These are phyloP conservation scores for Ormyrus nitidulus DNA, from an alignment of 2,888 invertebrate species.

Conservation along the genomic window DNA sequence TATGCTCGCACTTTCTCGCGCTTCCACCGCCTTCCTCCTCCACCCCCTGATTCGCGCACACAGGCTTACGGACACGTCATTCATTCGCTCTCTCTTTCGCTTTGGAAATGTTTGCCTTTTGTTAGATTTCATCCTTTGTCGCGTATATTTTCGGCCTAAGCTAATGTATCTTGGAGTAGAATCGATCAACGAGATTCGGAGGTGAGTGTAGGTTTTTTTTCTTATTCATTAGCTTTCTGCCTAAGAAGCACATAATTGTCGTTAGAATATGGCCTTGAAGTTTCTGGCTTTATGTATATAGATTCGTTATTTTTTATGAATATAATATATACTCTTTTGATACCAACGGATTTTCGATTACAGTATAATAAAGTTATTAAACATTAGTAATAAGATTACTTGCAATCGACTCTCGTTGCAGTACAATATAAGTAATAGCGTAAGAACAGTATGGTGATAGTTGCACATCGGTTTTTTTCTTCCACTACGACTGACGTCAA, in stretches of 20 bases:
- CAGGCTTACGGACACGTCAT: not conserved
- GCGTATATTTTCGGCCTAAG: constrained; percentile 38
- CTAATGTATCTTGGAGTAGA: constrained; percentile 53
- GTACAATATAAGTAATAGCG: constrained; percentile 17
- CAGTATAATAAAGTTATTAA: constrained; percentile 14
- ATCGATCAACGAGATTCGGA: constrained; percentile 56
- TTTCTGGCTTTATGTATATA: constrained; percentile 21
- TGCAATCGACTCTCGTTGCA: constrained; percentile 9
- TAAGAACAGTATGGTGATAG: constrained; percentile 39
- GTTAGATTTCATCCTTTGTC: constrained; percentile 15
- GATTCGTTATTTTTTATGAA: constrained; percentile 7
- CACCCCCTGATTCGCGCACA: not conserved
- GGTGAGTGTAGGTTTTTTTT: constrained; percentile 45
- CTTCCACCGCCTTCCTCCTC: no score
- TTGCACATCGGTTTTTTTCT: constrained; percentile 8
- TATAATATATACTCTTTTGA: constrained; percentile 36
- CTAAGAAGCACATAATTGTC: constrained; percentile 46
- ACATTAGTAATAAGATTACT: constrained; percentile 25
- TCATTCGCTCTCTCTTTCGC: not conserved
- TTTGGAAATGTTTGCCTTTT: constrained; percentile 33
- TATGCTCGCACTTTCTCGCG: no score
- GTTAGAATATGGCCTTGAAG: constrained; percentile 37
- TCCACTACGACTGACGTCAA: not conserved
- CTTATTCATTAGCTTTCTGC: constrained; percentile 6
- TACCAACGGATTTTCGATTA: constrained; percentile 25